Conservation (phyloP, 2,797 vertebrate genomes). For the Phoebastria nigripes region DNA sequence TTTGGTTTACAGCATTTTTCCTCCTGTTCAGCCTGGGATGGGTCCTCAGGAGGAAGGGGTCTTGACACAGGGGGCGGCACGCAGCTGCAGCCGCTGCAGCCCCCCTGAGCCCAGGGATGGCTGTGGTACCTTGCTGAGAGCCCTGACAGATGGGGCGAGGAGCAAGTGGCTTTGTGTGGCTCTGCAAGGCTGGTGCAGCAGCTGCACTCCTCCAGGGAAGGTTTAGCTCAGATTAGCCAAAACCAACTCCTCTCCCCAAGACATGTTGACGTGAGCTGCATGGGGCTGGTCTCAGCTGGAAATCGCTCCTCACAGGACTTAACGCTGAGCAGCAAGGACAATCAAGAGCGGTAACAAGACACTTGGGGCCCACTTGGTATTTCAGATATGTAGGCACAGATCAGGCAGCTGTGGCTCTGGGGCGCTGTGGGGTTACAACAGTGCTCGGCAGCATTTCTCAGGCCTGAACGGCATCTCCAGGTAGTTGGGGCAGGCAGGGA, state of each 20-base stretch:
- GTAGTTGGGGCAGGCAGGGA: neutral
- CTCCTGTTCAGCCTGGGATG: neutral
- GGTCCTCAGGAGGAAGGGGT: neutral
- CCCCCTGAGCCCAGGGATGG: neutral
- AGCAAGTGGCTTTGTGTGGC: neutral
- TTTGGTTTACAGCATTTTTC: neutral
- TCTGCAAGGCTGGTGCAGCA: conserved; percentile 20
- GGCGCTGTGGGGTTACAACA: neutral
- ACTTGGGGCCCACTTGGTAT: conserved; percentile 5
- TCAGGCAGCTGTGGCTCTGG: neutral
- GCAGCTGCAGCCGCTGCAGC: neutral
- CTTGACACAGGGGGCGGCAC: neutral
- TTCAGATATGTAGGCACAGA: conserved; percentile 1
- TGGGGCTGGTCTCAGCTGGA: conserved; percentile 23
- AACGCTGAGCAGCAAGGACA: conserved; percentile 42
- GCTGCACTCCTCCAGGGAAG: conserved; percentile 48
- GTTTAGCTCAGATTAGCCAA: conserved; percentile 52
- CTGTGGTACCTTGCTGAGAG: neutral
- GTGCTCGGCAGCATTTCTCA: neutral
- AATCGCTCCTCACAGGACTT: neutral
- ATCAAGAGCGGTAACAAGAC: conserved; percentile 4
- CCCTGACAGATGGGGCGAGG: neutral
- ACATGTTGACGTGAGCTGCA: neutral
- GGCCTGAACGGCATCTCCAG: neutral
- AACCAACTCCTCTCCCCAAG: conserved; percentile 24